A percentile compares a stretch with the other conserved stretches of the same genome.
Conservation (phyloP, 2,113 vertebrate species). For the Pandion haliaetus region DNA sequence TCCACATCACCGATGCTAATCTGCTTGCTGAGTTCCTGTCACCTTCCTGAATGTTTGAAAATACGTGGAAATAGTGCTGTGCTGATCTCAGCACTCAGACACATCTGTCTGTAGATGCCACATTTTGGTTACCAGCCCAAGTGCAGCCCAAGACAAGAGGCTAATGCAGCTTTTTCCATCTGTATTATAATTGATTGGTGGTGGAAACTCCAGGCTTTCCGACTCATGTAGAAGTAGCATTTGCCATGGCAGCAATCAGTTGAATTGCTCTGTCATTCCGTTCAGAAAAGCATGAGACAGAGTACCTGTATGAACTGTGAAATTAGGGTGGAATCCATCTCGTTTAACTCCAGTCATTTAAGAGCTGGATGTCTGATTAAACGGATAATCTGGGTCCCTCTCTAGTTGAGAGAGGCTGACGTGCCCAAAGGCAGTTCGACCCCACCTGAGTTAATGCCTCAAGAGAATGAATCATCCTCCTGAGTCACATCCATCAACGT, state of each 20-base stretch:
- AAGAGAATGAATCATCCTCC: background rate
- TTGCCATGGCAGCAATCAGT: background rate
- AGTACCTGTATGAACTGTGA: background rate
- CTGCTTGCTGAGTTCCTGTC: background rate
- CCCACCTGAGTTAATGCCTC: background rate
- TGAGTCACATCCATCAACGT: background rate
- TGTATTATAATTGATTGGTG: background rate
- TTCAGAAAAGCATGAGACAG: background rate
- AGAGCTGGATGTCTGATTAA: background rate
- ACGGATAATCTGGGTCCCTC: background rate
- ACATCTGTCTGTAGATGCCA: background rate
- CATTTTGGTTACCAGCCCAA: background rate
- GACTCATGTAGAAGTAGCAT: background rate
- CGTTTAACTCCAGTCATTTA: background rate
- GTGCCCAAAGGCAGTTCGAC: background rate
- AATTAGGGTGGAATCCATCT: background rate
- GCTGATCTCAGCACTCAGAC: background rate
- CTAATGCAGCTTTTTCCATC: background rate
- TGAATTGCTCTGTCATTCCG: background rate
- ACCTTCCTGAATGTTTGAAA: background rate
- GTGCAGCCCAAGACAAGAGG: background rate
- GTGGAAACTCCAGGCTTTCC: background rate
- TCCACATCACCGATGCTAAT: background rate
- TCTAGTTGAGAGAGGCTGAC: background rate
- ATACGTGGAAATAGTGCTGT: background rate